Base-by-base conservation (phyloP, 2,113 vertebrate genomes). In the Pionites leucogaster region DNA sequence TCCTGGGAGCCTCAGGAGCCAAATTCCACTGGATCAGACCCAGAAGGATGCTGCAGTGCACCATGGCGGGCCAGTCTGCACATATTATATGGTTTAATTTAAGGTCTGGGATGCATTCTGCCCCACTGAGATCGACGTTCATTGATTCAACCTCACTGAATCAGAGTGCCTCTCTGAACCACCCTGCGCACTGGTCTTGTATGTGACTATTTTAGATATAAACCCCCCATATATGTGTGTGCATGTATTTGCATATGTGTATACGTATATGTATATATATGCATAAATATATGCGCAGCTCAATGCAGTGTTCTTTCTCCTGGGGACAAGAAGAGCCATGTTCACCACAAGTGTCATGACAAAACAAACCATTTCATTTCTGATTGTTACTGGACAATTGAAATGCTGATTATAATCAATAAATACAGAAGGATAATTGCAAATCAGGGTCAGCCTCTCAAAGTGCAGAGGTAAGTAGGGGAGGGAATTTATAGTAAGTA, bases 61-160 rank as follows among this genome's bases (percentile, higher is more conserved):
- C 47, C 10, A 0, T 6, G 33, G 33, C 27, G 11, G 59, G 35
- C 64, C 31, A 42, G 77, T 80, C 10, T 42, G 29, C 49, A 41
- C 15, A 11, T 29, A 14, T 25, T 10, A 3, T 11, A 8, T 4
- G 11, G 18, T 49, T 41, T 28, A 15, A 41, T 68, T 75, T 31
- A 35, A 64, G 41, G 63, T 42, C 39, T 52, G 63, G 24, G 33
- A 19, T 10, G 28, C 22, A 11, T 71, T 52, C 55, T 87, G 74
- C 27, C 19, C 13, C 13, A 8, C 2, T 27, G 62, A 88, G 53
- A 49, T 62, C 12, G 7, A 6, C 4, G 5, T 12, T n/a, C 37
- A 10, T 59, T 59, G 55, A 53, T 35, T 25, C 13, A 35, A 2
- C 0, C 0, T 17, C 25, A 35, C 0, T 42, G 65, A 67, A 83